Evolutionary conservation across 2,113 vertebrate genomes (phyloP).

Genomic region (Notarius quadriscutis): DNA sequence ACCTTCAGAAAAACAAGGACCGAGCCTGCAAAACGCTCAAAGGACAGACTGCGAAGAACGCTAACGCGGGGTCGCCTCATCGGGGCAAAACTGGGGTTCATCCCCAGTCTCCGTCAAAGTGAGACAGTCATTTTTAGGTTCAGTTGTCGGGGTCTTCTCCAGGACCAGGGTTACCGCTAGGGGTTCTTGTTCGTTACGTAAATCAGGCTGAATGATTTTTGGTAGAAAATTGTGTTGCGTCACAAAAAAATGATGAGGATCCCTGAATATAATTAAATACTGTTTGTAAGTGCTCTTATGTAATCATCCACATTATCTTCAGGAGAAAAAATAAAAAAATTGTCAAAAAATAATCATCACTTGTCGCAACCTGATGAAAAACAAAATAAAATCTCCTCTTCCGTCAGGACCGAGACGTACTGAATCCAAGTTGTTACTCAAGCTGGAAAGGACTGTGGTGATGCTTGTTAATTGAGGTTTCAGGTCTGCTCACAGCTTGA

Average conservation of each 20-base stretch:
- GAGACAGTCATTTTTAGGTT: background rate
- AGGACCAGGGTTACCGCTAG: background rate
- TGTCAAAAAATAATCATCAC: too few relatives aligned
- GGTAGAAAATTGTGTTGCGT: background rate
- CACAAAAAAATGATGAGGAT: background rate
- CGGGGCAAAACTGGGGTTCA: background rate
- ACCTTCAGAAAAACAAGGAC: conserved; percentile 92
- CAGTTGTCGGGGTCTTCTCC: background rate
- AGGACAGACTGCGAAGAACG: conserved; percentile 71
- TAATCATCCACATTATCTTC: background rate
- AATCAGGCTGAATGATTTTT: background rate
- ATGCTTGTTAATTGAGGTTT: background rate
- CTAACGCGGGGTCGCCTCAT: background rate
- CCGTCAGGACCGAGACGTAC: background rate
- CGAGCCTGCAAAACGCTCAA: conserved; percentile 83
- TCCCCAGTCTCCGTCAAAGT: background rate
- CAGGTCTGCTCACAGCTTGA: background rate
- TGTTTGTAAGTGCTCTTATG: conserved; percentile 22
- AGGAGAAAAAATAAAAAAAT: background rate
- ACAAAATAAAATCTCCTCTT: background rate
- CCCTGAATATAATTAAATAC: background rate
- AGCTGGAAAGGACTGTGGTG: too few relatives aligned
- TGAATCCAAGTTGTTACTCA: background rate
- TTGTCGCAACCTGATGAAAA: background rate
- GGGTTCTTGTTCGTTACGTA: background rate